These are phyloP conservation scores for Morelia viridis DNA, from an alignment of 2,797 vertebrate species.

Conservation along the genomic window DNA sequence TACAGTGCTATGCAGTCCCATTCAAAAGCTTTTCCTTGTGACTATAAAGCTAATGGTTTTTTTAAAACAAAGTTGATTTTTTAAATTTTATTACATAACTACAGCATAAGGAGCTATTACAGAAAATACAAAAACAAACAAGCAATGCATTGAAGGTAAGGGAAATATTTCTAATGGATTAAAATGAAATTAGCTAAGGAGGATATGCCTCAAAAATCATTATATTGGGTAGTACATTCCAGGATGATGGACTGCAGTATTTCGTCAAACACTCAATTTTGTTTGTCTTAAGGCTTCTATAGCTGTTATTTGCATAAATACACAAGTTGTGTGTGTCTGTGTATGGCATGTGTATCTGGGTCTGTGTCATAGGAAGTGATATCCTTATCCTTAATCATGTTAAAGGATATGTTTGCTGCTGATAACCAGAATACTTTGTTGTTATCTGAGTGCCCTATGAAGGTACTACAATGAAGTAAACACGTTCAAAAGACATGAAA, in stretches of 20 bases:
- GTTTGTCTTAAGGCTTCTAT: neutral
- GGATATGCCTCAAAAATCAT: neutral
- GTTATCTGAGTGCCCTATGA: neutral
- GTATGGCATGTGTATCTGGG: neutral
- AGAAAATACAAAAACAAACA: neutral
- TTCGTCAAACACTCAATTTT: neutral
- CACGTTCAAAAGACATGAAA: neutral
- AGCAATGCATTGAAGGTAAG: neutral
- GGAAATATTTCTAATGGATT: neutral
- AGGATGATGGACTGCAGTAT: neutral
- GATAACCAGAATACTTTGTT: neutral
- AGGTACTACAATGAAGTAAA: neutral
- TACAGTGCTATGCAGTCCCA: neutral
- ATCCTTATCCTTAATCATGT: neutral
- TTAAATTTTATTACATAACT: neutral
- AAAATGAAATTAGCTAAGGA: neutral
- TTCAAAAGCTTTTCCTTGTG: conserved; percentile 11
- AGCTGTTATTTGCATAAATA: neutral
- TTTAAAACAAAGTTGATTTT: neutral
- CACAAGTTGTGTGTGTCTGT: neutral
- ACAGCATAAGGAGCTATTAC: conserved; percentile 9
- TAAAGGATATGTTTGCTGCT: neutral
- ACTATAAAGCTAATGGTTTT: conserved; percentile 18
- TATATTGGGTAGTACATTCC: neutral
- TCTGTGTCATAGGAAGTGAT: neutral